Base-by-base conservation (phyloP, 2,888 invertebrate genomes). In the Oscheius sp. region DNA sequence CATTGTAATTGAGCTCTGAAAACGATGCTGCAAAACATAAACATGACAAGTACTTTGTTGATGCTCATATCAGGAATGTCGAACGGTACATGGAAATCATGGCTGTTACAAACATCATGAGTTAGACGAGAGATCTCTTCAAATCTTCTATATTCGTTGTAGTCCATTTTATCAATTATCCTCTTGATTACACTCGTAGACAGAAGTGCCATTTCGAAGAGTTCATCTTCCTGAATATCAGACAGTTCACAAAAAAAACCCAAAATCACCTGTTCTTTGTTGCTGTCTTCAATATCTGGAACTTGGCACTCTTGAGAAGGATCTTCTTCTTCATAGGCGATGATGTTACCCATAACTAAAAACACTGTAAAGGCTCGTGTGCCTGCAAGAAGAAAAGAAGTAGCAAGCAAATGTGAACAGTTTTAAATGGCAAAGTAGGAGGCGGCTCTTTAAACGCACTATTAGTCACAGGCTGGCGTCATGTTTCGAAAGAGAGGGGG, bases 131-230 rank as follows among this genome's bases (percentile, higher is more conserved):
- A 37, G 10, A 53, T 55, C n/a, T 53, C 4, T 9, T 68, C 68
- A 32, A 68, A 29, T 33, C 35, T 35, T 5, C 13, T 2, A 55
- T 55, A 68, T 9, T 68, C 55, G 3, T 11, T 33, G 33, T 68
- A 68, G 29, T n/a, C 29, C 55, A 68, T 9, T 21, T 68, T 68
- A 9, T 55, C 55, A n/a, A 68, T 35, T 35, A 68, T 68, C 21
- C 10, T 35, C 13, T 33, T 2, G 21, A 55, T 5, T 13, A 68
- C 4, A 13, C 55, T 42, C 11, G 33, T 2, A n/a, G 53, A 55
- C 35, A 68, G 35, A 4, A 37, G 9, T 2, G 35, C 11, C 11
- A 68, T 13, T 21, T 68, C 68, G 1, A 68, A n/a, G 4, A 55
- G 55, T 13, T 68, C 68, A 13, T 68, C 55, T 1, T 53, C 42